Base-by-base conservation (phyloP, 2,888 invertebrate species). In the Drosophila merina region DNA sequence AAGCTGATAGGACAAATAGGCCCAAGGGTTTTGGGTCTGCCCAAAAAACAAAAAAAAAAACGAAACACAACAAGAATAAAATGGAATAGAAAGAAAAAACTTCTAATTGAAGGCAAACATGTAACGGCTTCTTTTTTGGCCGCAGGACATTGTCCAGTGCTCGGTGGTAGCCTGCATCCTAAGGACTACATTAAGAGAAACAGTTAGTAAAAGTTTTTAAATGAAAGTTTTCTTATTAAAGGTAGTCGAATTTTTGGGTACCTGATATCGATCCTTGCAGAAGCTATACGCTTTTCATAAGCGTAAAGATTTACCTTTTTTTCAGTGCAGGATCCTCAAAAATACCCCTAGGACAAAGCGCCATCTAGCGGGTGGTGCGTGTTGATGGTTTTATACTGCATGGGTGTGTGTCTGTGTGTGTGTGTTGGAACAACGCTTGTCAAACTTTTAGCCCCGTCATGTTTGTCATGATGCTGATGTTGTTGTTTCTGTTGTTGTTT, bases 91-190 rank as follows among this genome's bases (percentile, higher is more conserved):
- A 36, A 36, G 40, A 42, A 26, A 42, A 55, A 83, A 76, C 80
- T 86, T 86, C 85, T 83, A 83, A 83, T 86, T 86, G 82, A 80
- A 83, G 80, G 86, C 84, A 86, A 83, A 83, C 82, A 86, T 73
- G 77, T 64, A 9, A 44, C 25, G 25, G 44, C 44, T 44, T 44
- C 44, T 44, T 44, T 10, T 44, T 25, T 20, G 25, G 25, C 44
- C 44, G 44, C 44, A 44, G 44, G 44, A 20, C 44, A 40, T 40
- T 40, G 40, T 40, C 40, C 40, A 40, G 40, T 40, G 40, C 14
- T 20, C 40, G n/a, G 40, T 40, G n/a, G 40, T 40, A n/a, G n/a
- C 40, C 40, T 14, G 40, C 66, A 67, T 71, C 49, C 49, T 62
- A 48, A 28, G 25, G 31, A 42, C 9, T 42, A 20, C 42, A 42